Evolutionary conservation across 2,888 invertebrate genomes (phyloP).

Genomic region (Uloborus plumipes): DNA sequence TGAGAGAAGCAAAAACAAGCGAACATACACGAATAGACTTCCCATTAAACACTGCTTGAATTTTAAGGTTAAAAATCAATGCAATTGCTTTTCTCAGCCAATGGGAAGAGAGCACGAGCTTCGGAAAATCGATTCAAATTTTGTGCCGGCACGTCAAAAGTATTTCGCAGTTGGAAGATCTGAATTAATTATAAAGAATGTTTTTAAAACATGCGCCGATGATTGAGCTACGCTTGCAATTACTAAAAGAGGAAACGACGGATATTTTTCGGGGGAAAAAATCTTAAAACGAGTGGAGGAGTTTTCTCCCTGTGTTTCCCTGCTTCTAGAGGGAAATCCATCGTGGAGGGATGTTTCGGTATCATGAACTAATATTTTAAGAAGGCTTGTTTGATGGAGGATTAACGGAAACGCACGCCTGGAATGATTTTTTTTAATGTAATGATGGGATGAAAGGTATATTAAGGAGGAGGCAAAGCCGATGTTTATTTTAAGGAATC

Average conservation of each 20-base stretch:
- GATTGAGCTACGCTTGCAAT: constrained; percentile 48
- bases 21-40: background rate
- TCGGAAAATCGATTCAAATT: constrained; percentile 60
- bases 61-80: constrained; percentile 57
- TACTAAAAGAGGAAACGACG: constrained; percentile 11
- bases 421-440: too few relatives aligned
- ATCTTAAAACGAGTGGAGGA: background rate
- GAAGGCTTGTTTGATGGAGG: too few relatives aligned
- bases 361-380: too few relatives aligned
- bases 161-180: constrained; percentile 26
- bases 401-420: too few relatives aligned
- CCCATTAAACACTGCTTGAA: constrained; percentile 19
- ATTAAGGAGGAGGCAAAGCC: too few relatives aligned
- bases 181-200: constrained; percentile 64
- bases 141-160: constrained; percentile 55
- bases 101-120: background rate
- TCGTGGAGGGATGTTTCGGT: too few relatives aligned
- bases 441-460: too few relatives aligned
- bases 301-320: background rate
- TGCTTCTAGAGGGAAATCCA: too few relatives aligned
- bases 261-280: constrained; percentile 10
- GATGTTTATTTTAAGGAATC: too few relatives aligned
- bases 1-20: too few relatives aligned
- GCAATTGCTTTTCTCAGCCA: constrained; percentile 35
- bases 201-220: constrained; percentile 55